phyloP scores from a whole-genome alignment of 2,797 vertebrate species.

The Tadarida brasiliensis region DNA sequence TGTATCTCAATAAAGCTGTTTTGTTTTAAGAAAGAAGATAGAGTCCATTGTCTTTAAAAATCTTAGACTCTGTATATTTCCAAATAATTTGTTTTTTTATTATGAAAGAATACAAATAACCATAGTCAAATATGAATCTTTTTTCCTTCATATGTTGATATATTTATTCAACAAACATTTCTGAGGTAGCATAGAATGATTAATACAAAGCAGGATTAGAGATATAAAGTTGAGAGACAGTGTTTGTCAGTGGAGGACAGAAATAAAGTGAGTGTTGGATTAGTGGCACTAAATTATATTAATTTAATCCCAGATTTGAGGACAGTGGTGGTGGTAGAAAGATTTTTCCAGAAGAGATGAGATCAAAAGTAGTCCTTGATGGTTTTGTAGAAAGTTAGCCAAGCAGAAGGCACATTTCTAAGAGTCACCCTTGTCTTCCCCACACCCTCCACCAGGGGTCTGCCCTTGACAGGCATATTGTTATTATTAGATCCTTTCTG shows the following conservation, averaged over 20 bases:
- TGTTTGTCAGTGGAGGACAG: background rate
- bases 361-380: background rate
- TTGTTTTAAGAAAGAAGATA: background rate
- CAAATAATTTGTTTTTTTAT: background rate
- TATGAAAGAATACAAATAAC: background rate
- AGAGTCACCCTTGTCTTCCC: background rate
- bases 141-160: background rate
- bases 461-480: conserved; percentile 29
- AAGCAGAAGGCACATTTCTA: background rate
- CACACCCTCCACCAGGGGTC: conserved; percentile 2
- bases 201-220: background rate
- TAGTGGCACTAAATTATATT: background rate
- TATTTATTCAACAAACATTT: background rate
- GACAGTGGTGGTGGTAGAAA: background rate
- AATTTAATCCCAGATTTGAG: background rate
- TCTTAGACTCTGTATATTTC: background rate
- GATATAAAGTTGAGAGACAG: background rate
- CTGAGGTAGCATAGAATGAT: background rate
- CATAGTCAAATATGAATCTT: background rate
- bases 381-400: background rate
- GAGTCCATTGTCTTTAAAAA: background rate
- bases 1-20: background rate
- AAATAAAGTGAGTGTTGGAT: background rate
- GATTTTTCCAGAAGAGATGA: conserved; percentile 24
- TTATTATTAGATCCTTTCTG: conserved; percentile 48